phyloP scores from a whole-genome alignment of 2,888 invertebrate genomes.

The Philereme vetulata region DNA sequence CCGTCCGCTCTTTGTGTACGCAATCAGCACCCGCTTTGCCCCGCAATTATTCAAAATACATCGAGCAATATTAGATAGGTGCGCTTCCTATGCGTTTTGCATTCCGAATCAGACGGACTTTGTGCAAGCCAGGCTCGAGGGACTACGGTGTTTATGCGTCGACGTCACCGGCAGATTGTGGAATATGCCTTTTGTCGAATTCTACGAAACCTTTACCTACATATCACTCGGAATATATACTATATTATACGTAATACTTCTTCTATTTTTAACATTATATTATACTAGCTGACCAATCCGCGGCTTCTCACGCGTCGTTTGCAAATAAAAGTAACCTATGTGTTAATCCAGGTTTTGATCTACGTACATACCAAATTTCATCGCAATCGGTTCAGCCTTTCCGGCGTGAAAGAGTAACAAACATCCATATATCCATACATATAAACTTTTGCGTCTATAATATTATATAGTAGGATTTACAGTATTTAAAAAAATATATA shows the following conservation, averaged over 20 bases:
- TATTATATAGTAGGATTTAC: no score
- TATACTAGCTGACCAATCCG: no score
- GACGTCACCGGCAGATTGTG: constrained; percentile 66
- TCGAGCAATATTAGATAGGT: constrained; percentile 81
- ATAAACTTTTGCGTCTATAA: no score
- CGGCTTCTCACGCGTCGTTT: no score
- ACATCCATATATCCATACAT: no score
- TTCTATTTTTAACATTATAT: no score
- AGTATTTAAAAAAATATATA: no score
- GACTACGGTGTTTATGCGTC: constrained; percentile 69
- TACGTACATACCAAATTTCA: no score
- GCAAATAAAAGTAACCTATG: no score
- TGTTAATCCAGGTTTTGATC: no score
- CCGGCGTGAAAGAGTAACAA: no score
- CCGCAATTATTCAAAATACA: constrained; percentile 83
- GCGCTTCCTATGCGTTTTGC: constrained; percentile 78
- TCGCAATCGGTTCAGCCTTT: no score
- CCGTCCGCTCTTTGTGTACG: constrained; percentile 67
- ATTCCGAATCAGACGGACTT: constrained; percentile 80
- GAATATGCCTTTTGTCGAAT: constrained; percentile 69
- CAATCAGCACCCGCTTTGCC: constrained; percentile 69
- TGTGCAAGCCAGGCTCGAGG: constrained; percentile 63
- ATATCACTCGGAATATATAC: neutral
- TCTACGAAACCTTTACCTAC: constrained; percentile 41
- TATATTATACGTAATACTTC: neutral